A percentile compares a stretch with the other conserved stretches of the same genome.
Evolutionary conservation across 1,140 invertebrate genomes (phyloP).

Genomic region (Sogatella furcifera): DNA sequence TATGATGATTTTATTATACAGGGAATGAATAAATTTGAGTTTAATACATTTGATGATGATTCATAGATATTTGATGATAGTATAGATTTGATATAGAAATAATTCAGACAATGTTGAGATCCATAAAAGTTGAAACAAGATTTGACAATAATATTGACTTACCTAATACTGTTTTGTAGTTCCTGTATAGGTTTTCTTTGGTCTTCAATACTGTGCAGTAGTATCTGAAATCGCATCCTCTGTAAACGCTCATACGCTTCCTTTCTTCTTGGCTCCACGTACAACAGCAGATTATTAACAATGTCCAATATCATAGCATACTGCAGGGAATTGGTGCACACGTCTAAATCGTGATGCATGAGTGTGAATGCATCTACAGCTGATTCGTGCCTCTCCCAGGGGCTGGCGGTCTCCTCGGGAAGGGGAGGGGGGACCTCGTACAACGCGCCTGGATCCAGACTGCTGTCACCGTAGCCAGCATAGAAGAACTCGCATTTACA

Average conservation of each 20-base stretch:
- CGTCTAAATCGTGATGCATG: conserved; percentile 96
- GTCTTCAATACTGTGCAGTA: conserved; percentile 80
- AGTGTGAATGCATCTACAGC: conserved; percentile 94
- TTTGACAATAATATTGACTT: neutral
- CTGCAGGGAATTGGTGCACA: conserved; percentile 92
- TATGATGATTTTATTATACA: no score
- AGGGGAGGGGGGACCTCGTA: conserved; percentile 54
- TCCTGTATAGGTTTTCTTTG: conserved; percentile 85
- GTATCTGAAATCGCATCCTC: conserved; percentile 85
- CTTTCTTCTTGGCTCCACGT: conserved; percentile 91
- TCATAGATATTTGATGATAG: no score
- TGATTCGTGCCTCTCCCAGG: conserved; percentile 66
- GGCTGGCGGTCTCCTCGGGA: conserved; percentile 45
- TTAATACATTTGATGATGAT: neutral
- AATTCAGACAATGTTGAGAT: no score
- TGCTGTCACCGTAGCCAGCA: conserved; percentile 80
- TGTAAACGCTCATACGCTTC: conserved; percentile 81
- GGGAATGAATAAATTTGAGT: no score
- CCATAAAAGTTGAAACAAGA: no score
- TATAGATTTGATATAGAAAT: no score
- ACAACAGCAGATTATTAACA: conserved; percentile 91
- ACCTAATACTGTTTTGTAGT: conserved; percentile 74
- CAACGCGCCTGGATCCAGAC: conserved; percentile 53
- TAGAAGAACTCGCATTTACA: conserved; percentile 98
- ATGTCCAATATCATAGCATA: conserved; percentile 95